Base-by-base conservation (phyloP, 2,113 vertebrate species). In the Melanotaenia duboulayi region DNA sequence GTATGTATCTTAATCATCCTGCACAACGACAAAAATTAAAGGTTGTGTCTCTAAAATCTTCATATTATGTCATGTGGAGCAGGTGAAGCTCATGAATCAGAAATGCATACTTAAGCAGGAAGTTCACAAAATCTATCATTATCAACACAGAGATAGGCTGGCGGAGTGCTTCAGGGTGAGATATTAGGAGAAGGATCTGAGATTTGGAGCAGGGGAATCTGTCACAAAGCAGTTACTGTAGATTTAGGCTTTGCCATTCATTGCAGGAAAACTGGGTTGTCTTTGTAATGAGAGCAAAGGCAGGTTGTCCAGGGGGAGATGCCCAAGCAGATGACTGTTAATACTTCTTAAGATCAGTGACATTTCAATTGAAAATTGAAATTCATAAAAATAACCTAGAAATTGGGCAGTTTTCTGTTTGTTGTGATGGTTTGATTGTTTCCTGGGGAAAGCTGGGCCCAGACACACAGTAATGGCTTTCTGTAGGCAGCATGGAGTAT, bases 401-500 rank as follows among this genome's bases (percentile, higher is more conserved):
- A 76, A 62, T 20, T 40, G 65, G 57, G 22, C 35, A 32, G 42
- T 65, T 76, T 78, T 78, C 49, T 67, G 23, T 84, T 25, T 74
- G 62, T 28, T 76, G 65, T 80, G 69, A 70, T 24, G 35, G 66
- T 64, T 57, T 63, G 60, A 86, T 82, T 81, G 76, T 79, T 76
- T 40, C 61, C 58, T 17, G 50, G 68, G 49, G 80, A 75, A 64
- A 81, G 66, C 67, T 6, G 68, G 63, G 63, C 70, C 59, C 32
- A 39, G 61, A 68, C 70, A 19, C 72, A 65, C 72, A 71, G 76
- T 66, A 46, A 74, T 78, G 86, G 77, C 81, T 79, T 68, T 79
- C 82, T 78, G 87, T 85, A 78, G 88, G 88, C 84, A 82, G 90
- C 44, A 24, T 59, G 32, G 46, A 79, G 81, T 84, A 74, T n/a